A percentile compares a stretch with the other conserved stretches of the same genome.
These are phyloP conservation scores for Listronotus bonariensis DNA, from an alignment of 1,140 invertebrate genomes.

Conservation along the genomic window DNA sequence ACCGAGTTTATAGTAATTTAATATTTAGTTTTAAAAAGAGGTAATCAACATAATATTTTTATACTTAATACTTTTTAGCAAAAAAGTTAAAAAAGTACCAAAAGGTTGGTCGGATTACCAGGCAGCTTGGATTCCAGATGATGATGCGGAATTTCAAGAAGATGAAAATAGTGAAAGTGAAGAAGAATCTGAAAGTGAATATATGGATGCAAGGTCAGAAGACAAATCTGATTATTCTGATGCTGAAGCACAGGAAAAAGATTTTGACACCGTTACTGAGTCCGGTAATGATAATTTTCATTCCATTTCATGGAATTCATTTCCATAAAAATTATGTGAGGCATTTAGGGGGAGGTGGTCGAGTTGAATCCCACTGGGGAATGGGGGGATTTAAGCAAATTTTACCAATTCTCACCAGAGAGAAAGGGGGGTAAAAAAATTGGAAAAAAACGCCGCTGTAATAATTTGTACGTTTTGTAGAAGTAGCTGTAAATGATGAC, in stretches of 20 bases:
- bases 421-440: too few species aligned
- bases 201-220: constrained; percentile 65
- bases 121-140: constrained; percentile 88
- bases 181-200: constrained; percentile 54
- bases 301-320: too few species aligned
- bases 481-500: constrained; percentile 55
- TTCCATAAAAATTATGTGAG: too few species aligned
- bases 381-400: too few species aligned
- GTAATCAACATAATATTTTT: too few species aligned
- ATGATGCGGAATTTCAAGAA: constrained; percentile 55
- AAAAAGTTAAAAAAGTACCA: constrained; percentile 82
- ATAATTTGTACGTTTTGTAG: too few species aligned
- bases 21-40: too few species aligned
- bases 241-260: constrained; percentile 64
- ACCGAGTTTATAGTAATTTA: too few species aligned
- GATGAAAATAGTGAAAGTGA: constrained; percentile 56
- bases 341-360: too few species aligned
- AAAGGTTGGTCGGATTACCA: constrained; percentile 97
- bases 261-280: constrained; percentile 70
- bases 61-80: constrained; percentile 39
- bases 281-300: constrained; percentile 62
- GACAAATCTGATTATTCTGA: constrained; percentile 58
- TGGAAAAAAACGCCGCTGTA: too few species aligned
- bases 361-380: too few species aligned
- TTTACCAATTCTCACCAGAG: too few species aligned